These are phyloP conservation scores for Motacilla tschutschensis DNA, from an alignment of 2,113 vertebrate genomes.

Conservation along the genomic window DNA sequence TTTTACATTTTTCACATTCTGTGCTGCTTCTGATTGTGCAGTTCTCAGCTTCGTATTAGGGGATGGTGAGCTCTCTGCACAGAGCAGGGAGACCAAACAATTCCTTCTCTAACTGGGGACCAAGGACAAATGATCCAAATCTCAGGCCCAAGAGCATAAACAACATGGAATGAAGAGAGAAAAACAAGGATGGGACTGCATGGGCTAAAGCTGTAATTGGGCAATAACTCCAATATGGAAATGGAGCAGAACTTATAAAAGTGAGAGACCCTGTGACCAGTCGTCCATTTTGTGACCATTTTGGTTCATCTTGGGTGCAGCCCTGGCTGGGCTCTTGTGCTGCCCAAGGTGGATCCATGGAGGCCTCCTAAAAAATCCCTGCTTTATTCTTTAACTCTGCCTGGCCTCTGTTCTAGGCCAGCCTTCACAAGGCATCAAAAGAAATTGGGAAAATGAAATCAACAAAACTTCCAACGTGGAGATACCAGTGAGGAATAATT, in stretches of 20 bases:
- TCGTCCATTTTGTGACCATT: neutral
- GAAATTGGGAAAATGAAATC: neutral
- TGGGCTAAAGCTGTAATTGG: too few relatives aligned
- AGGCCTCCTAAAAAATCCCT: neutral
- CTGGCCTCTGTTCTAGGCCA: neutral
- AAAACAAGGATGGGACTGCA: neutral
- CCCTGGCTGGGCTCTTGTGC: neutral
- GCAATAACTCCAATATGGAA: neutral
- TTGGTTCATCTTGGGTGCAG: neutral
- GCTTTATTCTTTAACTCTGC: neutral
- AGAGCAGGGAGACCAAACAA: neutral
- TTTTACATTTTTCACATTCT: neutral
- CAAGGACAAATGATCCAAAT: neutral
- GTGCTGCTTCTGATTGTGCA: neutral
- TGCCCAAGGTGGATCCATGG: neutral
- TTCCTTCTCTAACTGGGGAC: neutral
- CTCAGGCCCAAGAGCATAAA: neutral
- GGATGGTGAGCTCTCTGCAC: neutral
- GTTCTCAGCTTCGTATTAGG: neutral
- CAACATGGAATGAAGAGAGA: neutral
- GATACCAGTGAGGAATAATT: neutral
- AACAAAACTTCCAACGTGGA: neutral
- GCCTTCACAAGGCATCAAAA: neutral
- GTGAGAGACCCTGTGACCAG: rapidly evolving
- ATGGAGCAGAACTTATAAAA: neutral